A percentile compares a stretch with the other conserved stretches of the same genome.
These are phyloP conservation scores for Trichonephila clavipes DNA, from an alignment of 1,140 invertebrate species.

Conservation along the genomic window DNA sequence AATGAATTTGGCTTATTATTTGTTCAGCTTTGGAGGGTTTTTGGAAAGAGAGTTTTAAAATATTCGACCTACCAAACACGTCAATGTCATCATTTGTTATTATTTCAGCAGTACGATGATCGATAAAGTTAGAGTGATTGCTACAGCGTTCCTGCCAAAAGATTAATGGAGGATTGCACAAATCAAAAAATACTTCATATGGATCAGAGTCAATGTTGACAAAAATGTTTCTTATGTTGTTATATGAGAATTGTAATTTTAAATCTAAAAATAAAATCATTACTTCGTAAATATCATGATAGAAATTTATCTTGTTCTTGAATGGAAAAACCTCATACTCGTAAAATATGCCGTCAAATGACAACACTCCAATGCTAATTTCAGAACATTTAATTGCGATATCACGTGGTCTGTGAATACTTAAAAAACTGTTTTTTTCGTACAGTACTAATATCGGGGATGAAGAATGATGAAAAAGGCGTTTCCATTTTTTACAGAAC, in stretches of 20 bases:
- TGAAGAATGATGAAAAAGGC: too few species aligned
- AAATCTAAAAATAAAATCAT: not conserved
- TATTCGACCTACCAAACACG: constrained; percentile 52
- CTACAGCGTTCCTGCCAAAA: not conserved
- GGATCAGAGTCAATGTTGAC: constrained; percentile 17
- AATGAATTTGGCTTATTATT: constrained; percentile 50
- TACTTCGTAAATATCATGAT: constrained; percentile 42
- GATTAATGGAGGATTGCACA: constrained; percentile 62
- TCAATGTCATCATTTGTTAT: not conserved
- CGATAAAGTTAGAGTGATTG: not conserved
- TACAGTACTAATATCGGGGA: too few species aligned
- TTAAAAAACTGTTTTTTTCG: too few species aligned
- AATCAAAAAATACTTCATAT: constrained; percentile 63
- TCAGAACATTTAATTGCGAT: too few species aligned
- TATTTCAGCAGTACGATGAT: not conserved
- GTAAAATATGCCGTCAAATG: too few species aligned
- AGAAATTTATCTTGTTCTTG: constrained; percentile 1
- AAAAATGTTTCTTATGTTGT: constrained; percentile 64
- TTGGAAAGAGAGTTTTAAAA: constrained; percentile 26
- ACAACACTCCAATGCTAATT: too few species aligned
- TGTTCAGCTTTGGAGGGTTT: constrained; percentile 5
- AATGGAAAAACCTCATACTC: too few species aligned
- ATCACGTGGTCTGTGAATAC: too few species aligned
- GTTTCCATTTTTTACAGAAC: too few species aligned
- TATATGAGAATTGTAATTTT: constrained; percentile 31